Percentiles rank a stretch among this genome's conserved stretches.
These are phyloP conservation scores for Pedetes capensis DNA, from an alignment of 2,113 vertebrate genomes.

Conservation along the genomic window DNA sequence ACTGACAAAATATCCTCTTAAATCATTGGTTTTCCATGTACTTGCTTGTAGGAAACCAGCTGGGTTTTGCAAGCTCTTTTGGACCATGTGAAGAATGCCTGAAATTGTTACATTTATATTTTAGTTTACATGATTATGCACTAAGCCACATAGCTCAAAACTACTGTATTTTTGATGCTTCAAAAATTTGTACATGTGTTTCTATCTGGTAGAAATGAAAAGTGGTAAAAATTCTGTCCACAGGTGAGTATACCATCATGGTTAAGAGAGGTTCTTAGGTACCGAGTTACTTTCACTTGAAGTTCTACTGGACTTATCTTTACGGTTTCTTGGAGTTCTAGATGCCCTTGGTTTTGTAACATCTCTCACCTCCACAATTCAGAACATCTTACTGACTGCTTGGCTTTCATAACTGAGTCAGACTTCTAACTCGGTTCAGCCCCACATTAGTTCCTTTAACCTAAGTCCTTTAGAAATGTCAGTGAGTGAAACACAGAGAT, in stretches of 20 bases:
- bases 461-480: neutral
- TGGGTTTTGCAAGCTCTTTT: neutral
- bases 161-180: neutral
- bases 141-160: neutral
- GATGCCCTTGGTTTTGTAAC: neutral
- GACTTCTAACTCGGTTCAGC: neutral
- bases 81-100: neutral
- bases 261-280: neutral
- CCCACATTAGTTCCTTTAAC: neutral
- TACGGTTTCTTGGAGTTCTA: neutral
- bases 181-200: neutral
- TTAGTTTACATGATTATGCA: neutral
- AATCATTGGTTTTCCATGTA: neutral
- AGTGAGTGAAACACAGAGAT: neutral
- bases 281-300: neutral
- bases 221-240: neutral
- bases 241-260: neutral
- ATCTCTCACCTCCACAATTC: neutral
- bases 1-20: neutral
- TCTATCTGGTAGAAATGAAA: neutral
- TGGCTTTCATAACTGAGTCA: neutral
- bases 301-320: neutral
- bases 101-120: neutral
- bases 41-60: neutral
- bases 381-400: neutral